Conservation (phyloP, 2,797 vertebrate species). For the Chiroxiphia lanceolata region DNA sequence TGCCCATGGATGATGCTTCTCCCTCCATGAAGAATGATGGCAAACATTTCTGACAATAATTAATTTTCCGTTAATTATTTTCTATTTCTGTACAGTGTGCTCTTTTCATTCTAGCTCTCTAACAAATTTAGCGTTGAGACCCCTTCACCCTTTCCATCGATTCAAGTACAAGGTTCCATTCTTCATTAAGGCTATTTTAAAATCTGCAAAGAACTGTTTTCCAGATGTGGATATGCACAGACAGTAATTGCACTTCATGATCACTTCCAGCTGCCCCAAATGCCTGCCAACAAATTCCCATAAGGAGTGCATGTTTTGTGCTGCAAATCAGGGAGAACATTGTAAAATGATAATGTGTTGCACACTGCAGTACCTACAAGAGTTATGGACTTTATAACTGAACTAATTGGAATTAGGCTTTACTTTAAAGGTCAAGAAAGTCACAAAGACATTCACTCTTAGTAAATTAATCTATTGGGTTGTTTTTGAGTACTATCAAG, state of each 20-base stretch:
- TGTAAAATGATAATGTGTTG: slow-evolving; percentile 86
- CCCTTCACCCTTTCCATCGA: slow-evolving; percentile 44
- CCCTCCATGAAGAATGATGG: neutral
- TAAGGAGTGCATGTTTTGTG: slow-evolving; percentile 81
- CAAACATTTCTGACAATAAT: slow-evolving; percentile 49
- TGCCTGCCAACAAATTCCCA: slow-evolving; percentile 82
- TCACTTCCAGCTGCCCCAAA: slow-evolving; percentile 94
- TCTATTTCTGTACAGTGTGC: slow-evolving; percentile 31
- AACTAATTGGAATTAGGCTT: slow-evolving; percentile 81
- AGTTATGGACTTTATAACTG: slow-evolving; percentile 82
- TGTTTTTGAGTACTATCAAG: slow-evolving; percentile 42
- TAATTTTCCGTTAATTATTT: slow-evolving; percentile 51
- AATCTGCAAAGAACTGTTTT: slow-evolving; percentile 81
- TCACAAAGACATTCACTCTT: slow-evolving; percentile 70
- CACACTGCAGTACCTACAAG: slow-evolving; percentile 77
- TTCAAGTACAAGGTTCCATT: slow-evolving; percentile 75
- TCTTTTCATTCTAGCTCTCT: slow-evolving; percentile 43
- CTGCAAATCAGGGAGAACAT: slow-evolving; percentile 83
- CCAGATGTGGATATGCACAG: slow-evolving; percentile 89
- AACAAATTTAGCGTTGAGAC: slow-evolving; percentile 61
- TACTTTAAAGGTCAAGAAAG: slow-evolving; percentile 76
- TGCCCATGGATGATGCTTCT: neutral
- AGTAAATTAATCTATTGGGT: slow-evolving; percentile 60
- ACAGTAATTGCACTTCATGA: slow-evolving; percentile 94
- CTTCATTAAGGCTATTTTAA: slow-evolving; percentile 79